Conservation (phyloP, 2,888 invertebrate species). For the Tachina grossa region DNA sequence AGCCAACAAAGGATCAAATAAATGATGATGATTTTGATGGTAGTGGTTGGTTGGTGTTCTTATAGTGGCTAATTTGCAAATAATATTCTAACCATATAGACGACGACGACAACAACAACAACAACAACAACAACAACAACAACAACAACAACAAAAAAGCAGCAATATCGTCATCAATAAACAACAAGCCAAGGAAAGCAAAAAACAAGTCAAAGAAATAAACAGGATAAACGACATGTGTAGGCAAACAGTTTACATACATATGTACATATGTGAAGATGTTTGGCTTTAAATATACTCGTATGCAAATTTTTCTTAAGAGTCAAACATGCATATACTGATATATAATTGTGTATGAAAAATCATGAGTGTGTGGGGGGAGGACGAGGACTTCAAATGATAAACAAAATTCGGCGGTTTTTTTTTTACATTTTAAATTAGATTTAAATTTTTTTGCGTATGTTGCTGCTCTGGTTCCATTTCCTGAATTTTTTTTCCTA, state of each 20-base stretch:
- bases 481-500: constrained; percentile 72
- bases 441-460: constrained; percentile 76
- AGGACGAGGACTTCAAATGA: not conserved
- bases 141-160: no score
- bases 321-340: constrained; percentile 4
- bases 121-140: constrained; percentile 33
- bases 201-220: constrained; percentile 32
- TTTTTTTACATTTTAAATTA: constrained; percentile 76
- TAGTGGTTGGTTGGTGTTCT: constrained; percentile 52
- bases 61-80: constrained; percentile 80
- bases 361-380: constrained; percentile 4
- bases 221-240: constrained; percentile 53
- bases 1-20: constrained; percentile 53
- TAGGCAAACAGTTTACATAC: constrained; percentile 59
- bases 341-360: constrained; percentile 10
- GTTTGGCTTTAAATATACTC: constrained; percentile 28
- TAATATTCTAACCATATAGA: constrained; percentile 76
- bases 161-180: constrained; percentile 66
- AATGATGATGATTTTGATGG: constrained; percentile 26
- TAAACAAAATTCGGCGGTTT: constrained; percentile 74
- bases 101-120: constrained; percentile 22
- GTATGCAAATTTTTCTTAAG: constrained; percentile 54
- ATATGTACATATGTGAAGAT: constrained; percentile 73
- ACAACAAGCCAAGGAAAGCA: constrained; percentile 28
- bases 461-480: constrained; percentile 61